Conservation (phyloP, 92 coral and sea anemone species). For the Parazoanthus darwini region DNA sequence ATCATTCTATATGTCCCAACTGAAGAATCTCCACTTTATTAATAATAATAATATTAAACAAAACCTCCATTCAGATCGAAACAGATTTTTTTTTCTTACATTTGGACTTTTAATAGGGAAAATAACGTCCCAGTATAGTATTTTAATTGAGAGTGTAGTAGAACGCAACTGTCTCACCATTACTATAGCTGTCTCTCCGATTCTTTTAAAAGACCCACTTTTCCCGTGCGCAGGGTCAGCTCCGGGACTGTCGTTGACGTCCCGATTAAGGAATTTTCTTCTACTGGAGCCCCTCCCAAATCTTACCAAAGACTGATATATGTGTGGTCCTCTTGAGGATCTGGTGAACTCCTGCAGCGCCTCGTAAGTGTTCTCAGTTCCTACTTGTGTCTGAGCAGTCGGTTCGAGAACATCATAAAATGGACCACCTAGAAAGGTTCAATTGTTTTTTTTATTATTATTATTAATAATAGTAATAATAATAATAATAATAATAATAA, state of each 20-base stretch:
- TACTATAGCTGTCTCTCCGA: background rate
- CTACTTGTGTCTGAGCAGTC: background rate
- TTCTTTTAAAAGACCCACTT: constrained; percentile 10
- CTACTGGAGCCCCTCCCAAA: background rate
- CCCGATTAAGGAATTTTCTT: background rate
- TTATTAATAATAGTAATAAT: too few species aligned
- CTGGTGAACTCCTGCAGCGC: constrained; percentile 2
- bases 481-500: too few species aligned
- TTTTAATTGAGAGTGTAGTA: background rate
- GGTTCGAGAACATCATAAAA: background rate
- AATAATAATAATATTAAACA: too few species aligned
- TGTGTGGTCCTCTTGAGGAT: constrained; percentile 10
- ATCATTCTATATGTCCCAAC: too few species aligned
- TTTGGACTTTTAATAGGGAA: too few species aligned
- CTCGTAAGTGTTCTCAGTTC: constrained; percentile 23
- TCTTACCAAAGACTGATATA: constrained; percentile 32
- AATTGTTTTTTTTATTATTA: too few species aligned
- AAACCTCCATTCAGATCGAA: too few species aligned
- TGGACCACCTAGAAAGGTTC: background rate
- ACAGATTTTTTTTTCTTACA: too few species aligned
- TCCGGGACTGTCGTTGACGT: background rate
- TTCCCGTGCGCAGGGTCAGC: background rate
- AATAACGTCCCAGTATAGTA: background rate
- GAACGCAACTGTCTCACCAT: background rate
- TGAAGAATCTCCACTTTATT: too few species aligned